These are phyloP conservation scores for Meles meles DNA, from an alignment of 2,113 vertebrate genomes.

Conservation along the genomic window DNA sequence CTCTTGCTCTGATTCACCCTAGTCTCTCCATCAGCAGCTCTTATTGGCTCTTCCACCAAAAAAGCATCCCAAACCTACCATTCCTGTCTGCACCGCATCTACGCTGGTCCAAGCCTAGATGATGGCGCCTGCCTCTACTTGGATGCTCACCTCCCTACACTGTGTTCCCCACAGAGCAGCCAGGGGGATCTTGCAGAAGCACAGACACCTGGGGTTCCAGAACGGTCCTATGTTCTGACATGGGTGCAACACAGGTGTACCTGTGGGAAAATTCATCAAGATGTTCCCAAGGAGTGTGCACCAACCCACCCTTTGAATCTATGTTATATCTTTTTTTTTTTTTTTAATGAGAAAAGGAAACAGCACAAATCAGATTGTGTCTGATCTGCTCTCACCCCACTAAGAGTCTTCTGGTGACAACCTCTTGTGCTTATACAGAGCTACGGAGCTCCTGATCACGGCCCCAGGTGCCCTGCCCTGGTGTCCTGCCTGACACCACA, in stretches of 20 bases:
- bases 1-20: not conserved
- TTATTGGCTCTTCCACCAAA: not conserved
- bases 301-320: not conserved
- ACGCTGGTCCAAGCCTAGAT: not conserved
- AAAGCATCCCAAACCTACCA: not conserved
- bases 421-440: accelerated
- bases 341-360: not conserved
- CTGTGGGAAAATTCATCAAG: not conserved
- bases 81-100: not conserved
- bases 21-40: not conserved
- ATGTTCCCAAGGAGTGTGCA: not conserved
- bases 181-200: not conserved
- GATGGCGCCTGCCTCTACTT: accelerated
- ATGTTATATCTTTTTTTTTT: not conserved
- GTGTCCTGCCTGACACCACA: no score
- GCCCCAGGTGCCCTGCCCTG: not conserved
- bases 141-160: accelerated
- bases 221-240: not conserved
- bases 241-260: no score
- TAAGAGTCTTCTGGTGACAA: not conserved
- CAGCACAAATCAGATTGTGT: not conserved
- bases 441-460: accelerated
- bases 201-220: not conserved
- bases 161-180: not conserved
- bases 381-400: not conserved